Percentiles rank a stretch among this genome's conserved stretches.
Conservation (phyloP, 2,113 vertebrate genomes). For the Mola mola region DNA sequence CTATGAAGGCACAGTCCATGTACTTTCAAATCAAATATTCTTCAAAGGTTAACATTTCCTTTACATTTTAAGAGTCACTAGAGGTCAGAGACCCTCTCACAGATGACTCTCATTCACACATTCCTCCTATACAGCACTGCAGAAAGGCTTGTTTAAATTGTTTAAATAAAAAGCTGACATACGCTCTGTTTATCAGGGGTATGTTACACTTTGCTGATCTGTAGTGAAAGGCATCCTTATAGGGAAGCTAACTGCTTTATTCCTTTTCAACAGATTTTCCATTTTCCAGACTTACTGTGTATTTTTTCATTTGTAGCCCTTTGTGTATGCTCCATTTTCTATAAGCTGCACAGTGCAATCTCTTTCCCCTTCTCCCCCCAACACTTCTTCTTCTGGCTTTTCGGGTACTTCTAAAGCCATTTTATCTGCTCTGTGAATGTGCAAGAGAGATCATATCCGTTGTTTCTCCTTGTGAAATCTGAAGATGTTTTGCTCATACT, state of each 20-base stretch:
- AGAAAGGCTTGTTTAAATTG: no score
- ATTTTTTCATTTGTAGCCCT: slow-evolving; percentile 17
- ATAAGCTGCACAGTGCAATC: slow-evolving; percentile 19
- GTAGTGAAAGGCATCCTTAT: not conserved
- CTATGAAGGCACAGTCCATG: no score
- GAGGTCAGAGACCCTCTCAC: slow-evolving; percentile 21
- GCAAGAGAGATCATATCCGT: slow-evolving; percentile 45
- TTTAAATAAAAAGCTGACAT: no score
- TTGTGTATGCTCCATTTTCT: slow-evolving; percentile 1
- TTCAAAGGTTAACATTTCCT: slow-evolving; percentile 10
- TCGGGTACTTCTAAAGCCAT: slow-evolving; percentile 41
- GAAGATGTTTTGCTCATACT: slow-evolving; percentile 45
- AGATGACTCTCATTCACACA: slow-evolving; percentile 7
- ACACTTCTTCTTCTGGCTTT: slow-evolving; percentile 32
- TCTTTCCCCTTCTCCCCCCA: slow-evolving; percentile 31
- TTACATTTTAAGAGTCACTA: not conserved
- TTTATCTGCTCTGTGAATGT: slow-evolving; percentile 57
- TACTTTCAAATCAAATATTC: not conserved
- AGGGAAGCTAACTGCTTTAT: slow-evolving; percentile 7
- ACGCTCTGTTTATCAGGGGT: no score
- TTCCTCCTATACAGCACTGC: not conserved
- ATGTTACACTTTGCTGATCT: slow-evolving; percentile 6
- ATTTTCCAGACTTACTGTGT: slow-evolving; percentile 1
- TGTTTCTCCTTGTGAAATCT: slow-evolving; percentile 42
- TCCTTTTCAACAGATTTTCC: not conserved